Percentiles rank a stretch among this genome's conserved stretches.
These are phyloP conservation scores for Sebastes steindachneri DNA, from an alignment of 2,797 vertebrate genomes.

Conservation along the genomic window DNA sequence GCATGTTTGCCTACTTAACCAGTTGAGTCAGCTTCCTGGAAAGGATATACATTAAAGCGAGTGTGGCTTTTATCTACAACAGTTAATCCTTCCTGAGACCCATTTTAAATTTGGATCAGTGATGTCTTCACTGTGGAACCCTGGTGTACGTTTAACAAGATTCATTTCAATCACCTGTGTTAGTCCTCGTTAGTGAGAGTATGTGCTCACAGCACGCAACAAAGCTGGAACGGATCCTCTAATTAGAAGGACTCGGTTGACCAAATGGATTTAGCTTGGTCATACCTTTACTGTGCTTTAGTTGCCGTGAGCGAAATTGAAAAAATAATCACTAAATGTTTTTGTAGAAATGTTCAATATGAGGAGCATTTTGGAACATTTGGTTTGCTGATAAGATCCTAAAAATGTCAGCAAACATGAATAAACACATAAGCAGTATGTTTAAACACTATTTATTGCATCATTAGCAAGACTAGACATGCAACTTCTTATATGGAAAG, in stretches of 20 bases:
- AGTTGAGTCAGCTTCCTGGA: not conserved
- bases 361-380: not conserved
- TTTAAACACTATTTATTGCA: not conserved
- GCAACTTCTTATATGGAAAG: not conserved
- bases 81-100: constrained; percentile 25
- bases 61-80: constrained; percentile 9
- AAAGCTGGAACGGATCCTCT: constrained; percentile 7
- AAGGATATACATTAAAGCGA: not conserved
- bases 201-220: constrained; percentile 8
- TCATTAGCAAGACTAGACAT: not conserved
- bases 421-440: not conserved
- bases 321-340: not conserved
- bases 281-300: not conserved
- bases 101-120: constrained; percentile 18
- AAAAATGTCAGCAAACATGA: not conserved
- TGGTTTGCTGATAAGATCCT: not conserved
- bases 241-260: constrained; percentile 3
- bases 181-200: constrained; percentile 20
- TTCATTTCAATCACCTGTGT: constrained; percentile 23
- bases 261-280: not conserved
- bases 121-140: constrained; percentile 1
- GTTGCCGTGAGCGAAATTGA: not conserved
- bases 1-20: not conserved
- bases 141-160: constrained; percentile 15
- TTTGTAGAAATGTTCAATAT: not conserved